These are phyloP conservation scores for Aphelenchoides bicaudatus DNA, from an alignment of 2,888 invertebrate species.

Conservation along the genomic window DNA sequence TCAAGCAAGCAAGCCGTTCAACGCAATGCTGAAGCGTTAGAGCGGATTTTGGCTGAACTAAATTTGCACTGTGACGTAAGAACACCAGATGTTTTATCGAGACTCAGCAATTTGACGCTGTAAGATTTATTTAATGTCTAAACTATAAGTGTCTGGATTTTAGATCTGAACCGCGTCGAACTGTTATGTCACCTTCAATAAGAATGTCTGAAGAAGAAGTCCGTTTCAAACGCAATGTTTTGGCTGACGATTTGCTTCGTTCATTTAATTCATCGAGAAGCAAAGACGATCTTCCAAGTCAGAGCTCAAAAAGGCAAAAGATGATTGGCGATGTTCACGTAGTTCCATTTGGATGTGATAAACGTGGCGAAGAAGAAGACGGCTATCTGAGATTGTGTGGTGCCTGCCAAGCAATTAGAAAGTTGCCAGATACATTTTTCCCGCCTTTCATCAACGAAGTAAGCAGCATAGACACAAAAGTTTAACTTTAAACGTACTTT, in stretches of 20 bases:
- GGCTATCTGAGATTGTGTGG: slow-evolving; percentile 59
- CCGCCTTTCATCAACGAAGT: slow-evolving; percentile 62
- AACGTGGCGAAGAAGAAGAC: slow-evolving; percentile 58
- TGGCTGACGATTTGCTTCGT: slow-evolving; percentile 33
- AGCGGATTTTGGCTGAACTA: slow-evolving; percentile 53
- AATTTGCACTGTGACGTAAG: slow-evolving; percentile 56
- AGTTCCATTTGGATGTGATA: slow-evolving; percentile 60
- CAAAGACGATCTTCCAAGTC: slow-evolving; percentile 18
- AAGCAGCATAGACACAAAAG: too few relatives aligned
- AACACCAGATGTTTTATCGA: slow-evolving; percentile 39
- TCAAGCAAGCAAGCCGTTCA: slow-evolving; percentile 47
- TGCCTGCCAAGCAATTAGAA: slow-evolving; percentile 59
- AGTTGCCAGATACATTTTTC: slow-evolving; percentile 59
- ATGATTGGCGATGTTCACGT: slow-evolving; percentile 55
- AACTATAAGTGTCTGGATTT: slow-evolving; percentile 12
- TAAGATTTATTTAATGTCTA: slow-evolving; percentile 28
- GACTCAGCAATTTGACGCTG: slow-evolving; percentile 54
- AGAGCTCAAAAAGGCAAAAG: slow-evolving; percentile 6
- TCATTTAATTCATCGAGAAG: slow-evolving; percentile 32
- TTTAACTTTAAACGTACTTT: too few relatives aligned
- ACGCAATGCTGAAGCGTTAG: slow-evolving; percentile 57
- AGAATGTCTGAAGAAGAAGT: slow-evolving; percentile 37
- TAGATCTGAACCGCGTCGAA: slow-evolving; percentile 48
- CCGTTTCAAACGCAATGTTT: slow-evolving; percentile 28
- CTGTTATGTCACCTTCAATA: slow-evolving; percentile 51